Evolutionary conservation across 23 tunicate genomes (phyloP).

Genomic region (Oikopleura albicans): DNA sequence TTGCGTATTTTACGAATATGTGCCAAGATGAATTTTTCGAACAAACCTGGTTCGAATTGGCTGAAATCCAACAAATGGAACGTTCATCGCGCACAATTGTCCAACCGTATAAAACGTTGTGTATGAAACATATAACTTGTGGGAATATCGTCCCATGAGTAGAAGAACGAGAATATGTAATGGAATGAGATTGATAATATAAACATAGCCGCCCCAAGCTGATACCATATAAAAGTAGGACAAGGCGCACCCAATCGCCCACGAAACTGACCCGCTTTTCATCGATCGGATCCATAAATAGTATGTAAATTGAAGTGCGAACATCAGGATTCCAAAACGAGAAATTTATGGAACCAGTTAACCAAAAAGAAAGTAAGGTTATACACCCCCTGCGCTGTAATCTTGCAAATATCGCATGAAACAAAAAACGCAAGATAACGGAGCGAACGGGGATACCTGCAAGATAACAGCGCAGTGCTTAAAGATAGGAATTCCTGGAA

Average conservation of each 20-base stretch:
- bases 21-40: too few species aligned
- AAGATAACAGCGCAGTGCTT: too few species aligned
- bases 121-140: slow-evolving; percentile 67
- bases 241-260: slow-evolving; percentile 79
- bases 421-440: too few species aligned
- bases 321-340: too few species aligned
- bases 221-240: slow-evolving; percentile 99
- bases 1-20: too few species aligned
- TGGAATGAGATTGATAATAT: slow-evolving; percentile 87
- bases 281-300: slow-evolving; percentile 67
- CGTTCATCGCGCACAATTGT: slow-evolving; percentile 78
- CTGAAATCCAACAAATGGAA: slow-evolving; percentile 98
- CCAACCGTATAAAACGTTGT: slow-evolving; percentile 92
- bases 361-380: too few species aligned
- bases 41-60: slow-evolving; percentile 74
- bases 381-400: too few species aligned
- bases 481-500: too few species aligned
- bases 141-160: slow-evolving; percentile 72
- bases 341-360: too few species aligned
- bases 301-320: neutral
- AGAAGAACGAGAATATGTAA: slow-evolving; percentile 67
- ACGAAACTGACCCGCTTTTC: slow-evolving; percentile 72
- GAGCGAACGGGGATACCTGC: too few species aligned
- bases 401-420: too few species aligned
- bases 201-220: slow-evolving; percentile 99